Conservation (phyloP, 2,888 invertebrate genomes). For the Brachyptera risi region DNA sequence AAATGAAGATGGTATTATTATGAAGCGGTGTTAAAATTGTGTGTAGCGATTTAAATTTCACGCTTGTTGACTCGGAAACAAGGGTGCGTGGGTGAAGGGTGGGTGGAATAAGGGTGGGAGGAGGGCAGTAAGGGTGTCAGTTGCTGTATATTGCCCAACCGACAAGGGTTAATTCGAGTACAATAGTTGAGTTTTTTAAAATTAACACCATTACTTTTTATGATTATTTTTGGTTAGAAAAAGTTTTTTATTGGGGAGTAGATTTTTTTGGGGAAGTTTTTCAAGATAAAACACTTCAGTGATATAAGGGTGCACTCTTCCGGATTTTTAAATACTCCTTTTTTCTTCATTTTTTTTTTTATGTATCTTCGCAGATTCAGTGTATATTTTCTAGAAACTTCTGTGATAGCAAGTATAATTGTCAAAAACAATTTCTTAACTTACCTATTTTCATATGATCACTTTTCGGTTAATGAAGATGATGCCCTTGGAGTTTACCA, state of each 20-base stretch:
- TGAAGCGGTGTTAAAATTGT: constrained; percentile 8
- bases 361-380: not conserved
- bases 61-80: constrained; percentile 7
- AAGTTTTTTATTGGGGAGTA: too few relatives aligned
- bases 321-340: not conserved
- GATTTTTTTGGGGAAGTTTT: too few relatives aligned
- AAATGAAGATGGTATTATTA: not conserved
- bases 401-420: too few relatives aligned
- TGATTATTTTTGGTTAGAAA: not conserved
- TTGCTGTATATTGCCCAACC: too few relatives aligned
- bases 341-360: not conserved
- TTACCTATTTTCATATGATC: too few relatives aligned
- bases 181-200: not conserved
- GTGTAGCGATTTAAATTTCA: constrained; percentile 8
- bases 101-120: not conserved
- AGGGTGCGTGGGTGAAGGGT: not conserved
- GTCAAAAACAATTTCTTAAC: too few relatives aligned
- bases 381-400: not conserved
- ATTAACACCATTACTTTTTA: not conserved
- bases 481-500: too few relatives aligned
- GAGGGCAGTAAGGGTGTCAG: not conserved
- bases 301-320: not conserved
- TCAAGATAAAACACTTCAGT: not conserved
- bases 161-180: not conserved
- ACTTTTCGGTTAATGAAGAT: too few relatives aligned